Conservation (phyloP, 2,888 invertebrate genomes). For the Podotricha telesiphe region DNA sequence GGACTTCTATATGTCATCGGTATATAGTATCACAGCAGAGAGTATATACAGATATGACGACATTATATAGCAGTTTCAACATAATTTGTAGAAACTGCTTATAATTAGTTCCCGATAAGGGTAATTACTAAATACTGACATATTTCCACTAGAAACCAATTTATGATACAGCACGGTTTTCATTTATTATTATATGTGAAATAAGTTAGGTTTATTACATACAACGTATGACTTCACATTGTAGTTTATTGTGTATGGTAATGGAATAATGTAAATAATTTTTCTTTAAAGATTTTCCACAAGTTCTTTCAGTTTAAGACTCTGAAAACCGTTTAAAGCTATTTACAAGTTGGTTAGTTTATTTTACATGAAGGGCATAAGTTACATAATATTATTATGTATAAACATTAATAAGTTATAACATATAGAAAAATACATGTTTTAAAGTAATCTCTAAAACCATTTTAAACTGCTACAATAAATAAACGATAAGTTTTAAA, state of each 20-base stretch:
- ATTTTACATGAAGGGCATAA: not conserved
- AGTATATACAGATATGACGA: constrained; percentile 46
- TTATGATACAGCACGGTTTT: not conserved
- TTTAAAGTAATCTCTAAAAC: not conserved
- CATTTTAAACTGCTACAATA: not conserved
- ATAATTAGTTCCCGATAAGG: constrained; percentile 5
- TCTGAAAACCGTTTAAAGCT: too few species aligned
- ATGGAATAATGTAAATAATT: not conserved
- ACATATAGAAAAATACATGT: not conserved
- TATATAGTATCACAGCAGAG: constrained; percentile 56
- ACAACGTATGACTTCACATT: not conserved
- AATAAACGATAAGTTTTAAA: constrained; percentile 6
- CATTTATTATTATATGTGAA: not conserved
- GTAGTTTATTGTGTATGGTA: not conserved
- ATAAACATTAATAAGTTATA: too few species aligned
- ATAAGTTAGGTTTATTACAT: not conserved
- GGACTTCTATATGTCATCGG: constrained; percentile 58
- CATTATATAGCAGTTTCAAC: constrained; percentile 42
- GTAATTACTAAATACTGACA: not conserved
- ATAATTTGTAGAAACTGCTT: constrained; percentile 11
- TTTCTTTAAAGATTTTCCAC: not conserved
- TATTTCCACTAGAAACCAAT: not conserved
- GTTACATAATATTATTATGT: not conserved
- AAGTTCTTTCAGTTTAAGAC: too few species aligned
- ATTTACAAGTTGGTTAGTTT: too few species aligned